Evolutionary conservation across 1,140 invertebrate genomes (phyloP).

Genomic region (Macrobrachium nipponense): DNA sequence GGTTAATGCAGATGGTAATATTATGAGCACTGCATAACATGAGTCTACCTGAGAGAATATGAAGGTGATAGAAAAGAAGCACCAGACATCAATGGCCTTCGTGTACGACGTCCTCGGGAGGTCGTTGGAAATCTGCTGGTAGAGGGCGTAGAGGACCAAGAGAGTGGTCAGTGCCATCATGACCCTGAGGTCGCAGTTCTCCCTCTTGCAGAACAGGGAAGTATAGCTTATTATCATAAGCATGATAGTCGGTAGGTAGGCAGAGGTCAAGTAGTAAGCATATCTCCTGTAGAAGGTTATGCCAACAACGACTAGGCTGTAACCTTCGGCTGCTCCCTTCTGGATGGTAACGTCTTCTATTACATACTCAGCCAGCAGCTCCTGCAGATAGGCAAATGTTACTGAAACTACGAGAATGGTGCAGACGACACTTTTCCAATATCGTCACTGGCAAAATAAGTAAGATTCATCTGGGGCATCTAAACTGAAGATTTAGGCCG

Average conservation of each 20-base stretch:
- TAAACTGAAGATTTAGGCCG: too few relatives aligned
- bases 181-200: constrained; percentile 39
- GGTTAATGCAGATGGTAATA: too few relatives aligned
- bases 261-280: constrained; percentile 47
- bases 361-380: constrained; percentile 34
- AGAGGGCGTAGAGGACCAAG: constrained; percentile 43
- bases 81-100: constrained; percentile 49
- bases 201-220: constrained; percentile 36
- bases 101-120: constrained; percentile 49
- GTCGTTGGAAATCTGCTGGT: constrained; percentile 44
- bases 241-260: constrained; percentile 47
- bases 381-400: background rate
- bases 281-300: constrained; percentile 33
- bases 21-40: too few relatives aligned
- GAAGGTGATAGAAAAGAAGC: constrained; percentile 48
- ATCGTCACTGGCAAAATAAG: too few relatives aligned
- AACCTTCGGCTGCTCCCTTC: background rate
- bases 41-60: constrained; percentile 29
- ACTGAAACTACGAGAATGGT: too few relatives aligned
- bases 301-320: constrained; percentile 33
- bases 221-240: constrained; percentile 50
- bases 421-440: background rate
- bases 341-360: background rate
- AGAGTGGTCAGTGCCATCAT: constrained; percentile 47
- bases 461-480: too few relatives aligned